Conservation (phyloP, 2,113 vertebrate genomes). For the Toxotes jaculatrix region DNA sequence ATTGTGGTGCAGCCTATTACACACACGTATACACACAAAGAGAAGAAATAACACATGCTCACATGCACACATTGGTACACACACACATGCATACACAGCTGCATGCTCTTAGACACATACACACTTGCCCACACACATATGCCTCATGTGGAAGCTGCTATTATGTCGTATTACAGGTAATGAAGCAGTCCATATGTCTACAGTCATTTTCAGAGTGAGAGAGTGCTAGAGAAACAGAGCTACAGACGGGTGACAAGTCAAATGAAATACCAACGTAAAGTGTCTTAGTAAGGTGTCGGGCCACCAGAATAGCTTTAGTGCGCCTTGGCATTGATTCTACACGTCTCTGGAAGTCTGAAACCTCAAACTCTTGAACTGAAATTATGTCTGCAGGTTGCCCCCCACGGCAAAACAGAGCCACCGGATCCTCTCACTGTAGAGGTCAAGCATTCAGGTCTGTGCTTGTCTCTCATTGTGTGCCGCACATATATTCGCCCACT, state of each 20-base stretch:
- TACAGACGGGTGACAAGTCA: background rate
- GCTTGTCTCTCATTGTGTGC: no score
- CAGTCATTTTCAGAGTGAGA: constrained; percentile 56
- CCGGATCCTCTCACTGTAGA: no score
- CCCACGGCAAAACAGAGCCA: no score
- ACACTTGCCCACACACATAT: constrained; percentile 38
- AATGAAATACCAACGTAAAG: no score
- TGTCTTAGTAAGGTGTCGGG: no score
- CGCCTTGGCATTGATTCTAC: no score
- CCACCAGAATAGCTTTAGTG: no score
- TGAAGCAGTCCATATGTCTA: constrained; percentile 75
- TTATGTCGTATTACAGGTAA: constrained; percentile 76
- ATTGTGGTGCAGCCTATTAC: constrained; percentile 52
- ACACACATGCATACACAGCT: constrained; percentile 24
- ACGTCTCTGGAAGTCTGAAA: no score
- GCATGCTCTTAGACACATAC: constrained; percentile 39
- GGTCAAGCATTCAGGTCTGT: no score
- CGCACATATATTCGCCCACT: no score
- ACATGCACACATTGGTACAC: background rate
- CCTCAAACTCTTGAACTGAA: no score
- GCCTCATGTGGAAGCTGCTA: constrained; percentile 62
- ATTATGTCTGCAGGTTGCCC: no score
- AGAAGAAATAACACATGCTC: background rate
- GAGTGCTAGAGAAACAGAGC: background rate
- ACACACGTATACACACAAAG: background rate